Percentiles rank a stretch among this genome's conserved stretches.
These are phyloP conservation scores for Zoanthus sansibaricus DNA, from an alignment of 92 coral and sea anemone genomes.

Conservation along the genomic window DNA sequence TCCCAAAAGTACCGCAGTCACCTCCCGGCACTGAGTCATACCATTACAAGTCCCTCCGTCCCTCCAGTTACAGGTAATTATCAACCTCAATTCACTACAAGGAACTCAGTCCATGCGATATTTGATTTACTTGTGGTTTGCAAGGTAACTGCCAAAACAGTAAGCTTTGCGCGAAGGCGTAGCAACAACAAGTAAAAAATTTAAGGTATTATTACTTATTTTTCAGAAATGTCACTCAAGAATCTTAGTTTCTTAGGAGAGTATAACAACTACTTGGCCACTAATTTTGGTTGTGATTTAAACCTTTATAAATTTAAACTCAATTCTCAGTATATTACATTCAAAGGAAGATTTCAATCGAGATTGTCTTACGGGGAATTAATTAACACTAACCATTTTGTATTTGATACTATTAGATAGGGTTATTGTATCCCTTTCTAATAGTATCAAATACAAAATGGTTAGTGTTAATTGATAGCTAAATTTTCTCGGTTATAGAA, in stretches of 20 bases:
- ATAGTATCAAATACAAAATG: slow-evolving; percentile 18
- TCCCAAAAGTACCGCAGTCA: no score
- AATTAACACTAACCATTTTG: slow-evolving; percentile 28
- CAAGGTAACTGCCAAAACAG: slow-evolving; percentile 33
- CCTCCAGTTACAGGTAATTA: background rate
- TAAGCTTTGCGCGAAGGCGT: background rate
- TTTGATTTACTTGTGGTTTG: slow-evolving; percentile 57
- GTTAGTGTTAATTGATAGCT: slow-evolving; percentile 7
- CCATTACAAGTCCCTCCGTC: slow-evolving; percentile 10
- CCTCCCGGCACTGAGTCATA: background rate
- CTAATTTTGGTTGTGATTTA: slow-evolving; percentile 27
- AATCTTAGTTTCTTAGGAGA: background rate
- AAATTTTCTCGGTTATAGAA: no score
- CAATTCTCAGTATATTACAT: slow-evolving; percentile 15
- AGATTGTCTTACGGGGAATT: slow-evolving; percentile 19
- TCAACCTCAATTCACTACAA: background rate
- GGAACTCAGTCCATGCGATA: slow-evolving; percentile 54
- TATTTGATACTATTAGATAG: slow-evolving; percentile 23
- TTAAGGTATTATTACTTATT: background rate
- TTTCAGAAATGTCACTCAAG: background rate
- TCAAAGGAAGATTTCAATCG: slow-evolving; percentile 5
- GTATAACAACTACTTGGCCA: background rate
- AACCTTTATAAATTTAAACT: slow-evolving; percentile 38
- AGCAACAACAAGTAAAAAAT: background rate
- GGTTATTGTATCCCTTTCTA: background rate